These are phyloP conservation scores for Atopsyche davidsoni DNA, from an alignment of 1,140 invertebrate species.

Conservation along the genomic window DNA sequence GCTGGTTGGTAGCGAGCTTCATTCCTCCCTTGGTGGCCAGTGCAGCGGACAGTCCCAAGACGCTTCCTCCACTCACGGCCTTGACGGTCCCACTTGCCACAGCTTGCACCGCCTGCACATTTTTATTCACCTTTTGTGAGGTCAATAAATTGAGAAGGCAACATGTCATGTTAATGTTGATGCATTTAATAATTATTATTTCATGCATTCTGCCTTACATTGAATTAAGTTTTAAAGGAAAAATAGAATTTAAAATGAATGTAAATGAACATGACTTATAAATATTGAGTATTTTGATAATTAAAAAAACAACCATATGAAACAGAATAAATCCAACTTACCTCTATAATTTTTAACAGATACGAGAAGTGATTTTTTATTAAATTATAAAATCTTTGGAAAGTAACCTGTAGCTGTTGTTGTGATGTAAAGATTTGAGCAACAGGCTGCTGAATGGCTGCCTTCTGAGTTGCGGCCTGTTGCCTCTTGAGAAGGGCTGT, in stretches of 20 bases:
- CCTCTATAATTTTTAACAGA: background rate
- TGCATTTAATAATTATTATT: background rate
- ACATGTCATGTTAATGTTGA: background rate
- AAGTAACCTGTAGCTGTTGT: slow-evolving; percentile 25
- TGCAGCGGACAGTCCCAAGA: slow-evolving; percentile 41
- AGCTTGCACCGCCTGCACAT: slow-evolving; percentile 12
- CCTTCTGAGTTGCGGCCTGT: slow-evolving; percentile 53
- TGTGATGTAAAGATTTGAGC: slow-evolving; percentile 42
- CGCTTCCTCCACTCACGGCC: slow-evolving; percentile 36
- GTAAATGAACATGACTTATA: slow-evolving; percentile 33
- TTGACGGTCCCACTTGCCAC: slow-evolving; percentile 5
- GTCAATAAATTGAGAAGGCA: background rate
- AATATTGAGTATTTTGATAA: too few relatives aligned
- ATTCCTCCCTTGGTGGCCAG: slow-evolving; percentile 36
- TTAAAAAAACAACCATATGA: too few relatives aligned
- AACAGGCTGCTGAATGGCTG: slow-evolving; percentile 42
- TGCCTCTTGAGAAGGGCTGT: slow-evolving; percentile 63
- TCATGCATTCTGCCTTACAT: too few relatives aligned
- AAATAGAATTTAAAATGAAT: background rate
- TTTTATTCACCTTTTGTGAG: background rate
- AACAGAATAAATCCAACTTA: background rate
- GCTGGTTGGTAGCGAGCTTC: slow-evolving; percentile 56
- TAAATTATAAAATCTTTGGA: background rate
- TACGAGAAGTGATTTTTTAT: slow-evolving; percentile 22
- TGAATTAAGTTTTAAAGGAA: too few relatives aligned